phyloP scores from a whole-genome alignment of 2,888 invertebrate species.

The Pyrocoelia pectoralis region DNA sequence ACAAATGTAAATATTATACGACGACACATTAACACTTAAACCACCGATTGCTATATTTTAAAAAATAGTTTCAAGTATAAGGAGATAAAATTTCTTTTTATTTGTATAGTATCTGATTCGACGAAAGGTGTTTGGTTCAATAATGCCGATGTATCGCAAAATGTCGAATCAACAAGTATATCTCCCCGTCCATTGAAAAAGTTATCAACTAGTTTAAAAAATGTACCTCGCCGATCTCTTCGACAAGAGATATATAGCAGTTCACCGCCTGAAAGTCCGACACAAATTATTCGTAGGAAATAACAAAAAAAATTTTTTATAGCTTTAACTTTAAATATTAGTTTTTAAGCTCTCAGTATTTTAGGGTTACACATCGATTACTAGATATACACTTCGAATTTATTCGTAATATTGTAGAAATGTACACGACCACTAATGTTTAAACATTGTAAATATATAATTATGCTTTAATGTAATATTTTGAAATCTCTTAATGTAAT shows the following conservation, averaged over 20 bases:
- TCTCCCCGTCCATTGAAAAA: conserved; percentile 77
- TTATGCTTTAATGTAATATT: not conserved
- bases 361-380: conserved; percentile 2
- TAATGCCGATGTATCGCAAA: conserved; percentile 53
- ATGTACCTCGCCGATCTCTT: conserved; percentile 53
- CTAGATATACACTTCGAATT: conserved; percentile 6
- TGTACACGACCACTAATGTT: not conserved
- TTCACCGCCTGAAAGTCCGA: conserved; percentile 58
- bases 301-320: conserved; percentile 38
- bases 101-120: conserved; percentile 49
- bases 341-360: conserved; percentile 8
- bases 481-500: not conserved
- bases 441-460: not conserved
- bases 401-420: not conserved
- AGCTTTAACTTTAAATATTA: conserved; percentile 3
- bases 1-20: too few species aligned
- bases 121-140: conserved; percentile 57
- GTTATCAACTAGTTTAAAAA: conserved; percentile 60
- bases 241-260: conserved; percentile 53
- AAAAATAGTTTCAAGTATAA: too few species aligned
- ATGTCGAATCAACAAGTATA: conserved; percentile 59
- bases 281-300: conserved; percentile 54
- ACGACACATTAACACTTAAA: too few species aligned
- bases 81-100: too few species aligned
- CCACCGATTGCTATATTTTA: too few species aligned